phyloP scores from a whole-genome alignment of 2,888 invertebrate genomes.

The Malacosoma neustria region DNA sequence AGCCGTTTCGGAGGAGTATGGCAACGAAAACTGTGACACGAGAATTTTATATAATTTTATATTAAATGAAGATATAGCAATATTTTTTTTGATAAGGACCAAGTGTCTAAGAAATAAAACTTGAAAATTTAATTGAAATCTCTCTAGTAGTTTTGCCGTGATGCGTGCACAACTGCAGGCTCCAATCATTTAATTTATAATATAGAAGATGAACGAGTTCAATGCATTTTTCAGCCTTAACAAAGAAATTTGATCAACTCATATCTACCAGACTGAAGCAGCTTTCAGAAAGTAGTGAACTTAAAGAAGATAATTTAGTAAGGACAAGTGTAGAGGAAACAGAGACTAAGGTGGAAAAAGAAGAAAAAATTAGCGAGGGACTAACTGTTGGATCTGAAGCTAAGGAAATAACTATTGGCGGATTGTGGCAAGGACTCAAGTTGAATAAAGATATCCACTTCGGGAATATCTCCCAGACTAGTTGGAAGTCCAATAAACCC shows the following conservation, averaged over 20 bases:
- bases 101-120: no score
- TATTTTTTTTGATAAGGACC: not conserved
- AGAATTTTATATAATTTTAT: not conserved
- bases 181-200: not conserved
- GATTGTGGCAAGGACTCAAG: conserved; percentile 51
- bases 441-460: conserved; percentile 54
- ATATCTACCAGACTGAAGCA: conserved; percentile 29
- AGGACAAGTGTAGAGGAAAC: conserved; percentile 29
- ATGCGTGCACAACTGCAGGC: not conserved
- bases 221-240: conserved; percentile 31
- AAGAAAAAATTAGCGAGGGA: conserved; percentile 17
- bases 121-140: no score
- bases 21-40: no score
- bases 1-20: no score
- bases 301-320: conserved; percentile 14
- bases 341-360: conserved; percentile 7
- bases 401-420: conserved; percentile 48
- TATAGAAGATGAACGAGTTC: not conserved
- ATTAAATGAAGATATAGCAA: not conserved
- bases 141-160: not conserved
- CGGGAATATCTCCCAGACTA: conserved; percentile 53
- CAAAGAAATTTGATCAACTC: conserved; percentile 46
- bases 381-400: conserved; percentile 38
- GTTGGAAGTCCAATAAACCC: conserved; percentile 54
- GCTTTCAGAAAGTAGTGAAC: conserved; percentile 18